Base-by-base conservation (phyloP, 2,888 invertebrate genomes). In the Bellardia bayeri region DNA sequence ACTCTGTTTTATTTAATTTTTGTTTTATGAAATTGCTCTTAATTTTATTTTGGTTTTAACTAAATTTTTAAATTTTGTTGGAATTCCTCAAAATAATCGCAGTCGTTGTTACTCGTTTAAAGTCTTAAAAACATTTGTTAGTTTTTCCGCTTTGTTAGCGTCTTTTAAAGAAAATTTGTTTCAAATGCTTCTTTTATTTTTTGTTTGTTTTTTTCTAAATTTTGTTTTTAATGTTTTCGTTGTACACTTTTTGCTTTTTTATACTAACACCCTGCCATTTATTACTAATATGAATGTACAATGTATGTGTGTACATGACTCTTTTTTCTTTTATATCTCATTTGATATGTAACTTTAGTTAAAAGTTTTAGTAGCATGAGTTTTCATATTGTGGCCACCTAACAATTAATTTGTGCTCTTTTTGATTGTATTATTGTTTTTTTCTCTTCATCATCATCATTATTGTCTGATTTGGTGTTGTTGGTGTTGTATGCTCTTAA, bases 121-220 rank as follows among this genome's bases (percentile, higher is more conserved):
- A 89, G 91, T 90, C 89, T 92, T 87, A 80, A 89, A 89, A 91
- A 90, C 89, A 90, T 92, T 91, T 92, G 91, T 91, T 79, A 74
- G 87, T 64, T 87, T 87, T 87, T 87, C 87, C 87, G 79, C 79
- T 58, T 82, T 75, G 63, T 71, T 63, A 75, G 63, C 85, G 82
- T 85, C 85, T 92, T 92, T 92, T 92, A 92, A 92, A 91, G 91
- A 91, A 92, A 92, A 90, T 74, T 81, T 68, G 58, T 49, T 68
- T 76, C 63, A 71, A 80, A 64, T 58, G 54, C 42, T 30, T 51
- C 64, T 74, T 74, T 61, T 76, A 54, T 74, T 42, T n/a, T 71
- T 74, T 42, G n/a, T 75, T 40, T 33, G 3, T 66, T 61, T 49
- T 68, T 63, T 3, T 40, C 23, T 54, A 58, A 87, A 68, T 61